phyloP scores from a whole-genome alignment of 2,797 vertebrate species.

The Tarsius wallacei region DNA sequence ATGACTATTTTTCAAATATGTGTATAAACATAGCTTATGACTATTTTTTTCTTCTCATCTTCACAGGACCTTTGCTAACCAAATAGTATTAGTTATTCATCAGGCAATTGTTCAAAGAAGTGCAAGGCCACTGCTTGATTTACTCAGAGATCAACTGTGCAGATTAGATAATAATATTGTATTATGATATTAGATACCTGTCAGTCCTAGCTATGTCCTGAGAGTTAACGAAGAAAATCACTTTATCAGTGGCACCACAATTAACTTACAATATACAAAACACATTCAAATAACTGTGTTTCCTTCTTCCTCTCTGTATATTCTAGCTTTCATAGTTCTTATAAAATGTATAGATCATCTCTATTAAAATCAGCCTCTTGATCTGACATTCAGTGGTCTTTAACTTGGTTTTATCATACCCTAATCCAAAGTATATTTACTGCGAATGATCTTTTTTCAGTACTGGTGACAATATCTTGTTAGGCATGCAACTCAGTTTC shows the following conservation, averaged over 20 bases:
- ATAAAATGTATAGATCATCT: constrained; percentile 54
- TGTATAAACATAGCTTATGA: neutral
- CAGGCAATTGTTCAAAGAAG: constrained; percentile 56
- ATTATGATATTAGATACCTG: constrained; percentile 74
- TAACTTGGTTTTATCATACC: constrained; percentile 31
- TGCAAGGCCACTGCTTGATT: constrained; percentile 71
- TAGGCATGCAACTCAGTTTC: neutral
- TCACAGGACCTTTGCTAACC: neutral
- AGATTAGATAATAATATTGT: neutral
- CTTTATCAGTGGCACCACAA: neutral
- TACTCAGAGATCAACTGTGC: constrained; percentile 71
- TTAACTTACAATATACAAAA: constrained; percentile 61
- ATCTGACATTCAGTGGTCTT: constrained; percentile 45
- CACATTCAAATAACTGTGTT: constrained; percentile 71
- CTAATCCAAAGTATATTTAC: neutral
- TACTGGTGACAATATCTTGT: constrained; percentile 20
- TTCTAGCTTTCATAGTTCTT: constrained; percentile 31
- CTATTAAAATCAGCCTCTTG: constrained; percentile 64
- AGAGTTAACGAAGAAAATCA: constrained; percentile 82
- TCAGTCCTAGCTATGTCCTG: constrained; percentile 71
- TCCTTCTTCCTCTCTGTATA: neutral
- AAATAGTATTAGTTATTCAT: neutral
- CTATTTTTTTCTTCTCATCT: neutral
- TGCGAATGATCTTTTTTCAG: neutral
- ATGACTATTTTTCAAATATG: neutral